A percentile compares a stretch with the other conserved stretches of the same genome.
phyloP scores from a whole-genome alignment of 2,797 vertebrate genomes.

The Apogon hyalosoma region DNA sequence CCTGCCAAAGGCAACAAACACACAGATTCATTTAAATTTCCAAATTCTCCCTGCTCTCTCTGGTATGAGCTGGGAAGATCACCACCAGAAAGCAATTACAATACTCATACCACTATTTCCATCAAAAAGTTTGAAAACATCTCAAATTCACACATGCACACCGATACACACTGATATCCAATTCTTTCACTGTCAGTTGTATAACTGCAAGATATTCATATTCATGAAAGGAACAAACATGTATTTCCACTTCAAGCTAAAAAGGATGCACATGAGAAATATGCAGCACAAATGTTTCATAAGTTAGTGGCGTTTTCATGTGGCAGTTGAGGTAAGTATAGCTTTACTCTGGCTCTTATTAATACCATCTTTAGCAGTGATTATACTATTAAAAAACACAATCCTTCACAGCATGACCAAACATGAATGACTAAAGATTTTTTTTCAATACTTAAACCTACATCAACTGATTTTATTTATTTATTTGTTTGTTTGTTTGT shows the following conservation, averaged over 20 bases:
- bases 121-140: conserved; percentile 47
- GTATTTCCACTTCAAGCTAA: conserved; percentile 18
- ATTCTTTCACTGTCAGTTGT: conserved; percentile 46
- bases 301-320: neutral
- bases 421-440: neutral
- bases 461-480: neutral
- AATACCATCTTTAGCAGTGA: neutral
- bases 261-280: neutral
- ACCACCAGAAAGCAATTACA: conserved; percentile 71
- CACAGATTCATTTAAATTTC: conserved; percentile 66
- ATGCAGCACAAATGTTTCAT: neutral
- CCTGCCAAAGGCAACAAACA: conserved; percentile 67
- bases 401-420: neutral
- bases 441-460: neutral
- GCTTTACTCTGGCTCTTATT: neutral
- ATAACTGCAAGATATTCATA: conserved; percentile 28
- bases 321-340: neutral
- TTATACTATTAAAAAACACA: neutral
- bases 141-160: conserved; percentile 15
- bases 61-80: conserved; percentile 47
- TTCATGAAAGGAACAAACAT: conserved; percentile 44
- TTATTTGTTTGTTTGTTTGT: too few species aligned
- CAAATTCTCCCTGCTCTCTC: conserved; percentile 64
- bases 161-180: conserved; percentile 26
- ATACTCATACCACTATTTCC: conserved; percentile 49